Base-by-base conservation (phyloP, 2,113 vertebrate species). In the Sclerurus mexicanus region DNA sequence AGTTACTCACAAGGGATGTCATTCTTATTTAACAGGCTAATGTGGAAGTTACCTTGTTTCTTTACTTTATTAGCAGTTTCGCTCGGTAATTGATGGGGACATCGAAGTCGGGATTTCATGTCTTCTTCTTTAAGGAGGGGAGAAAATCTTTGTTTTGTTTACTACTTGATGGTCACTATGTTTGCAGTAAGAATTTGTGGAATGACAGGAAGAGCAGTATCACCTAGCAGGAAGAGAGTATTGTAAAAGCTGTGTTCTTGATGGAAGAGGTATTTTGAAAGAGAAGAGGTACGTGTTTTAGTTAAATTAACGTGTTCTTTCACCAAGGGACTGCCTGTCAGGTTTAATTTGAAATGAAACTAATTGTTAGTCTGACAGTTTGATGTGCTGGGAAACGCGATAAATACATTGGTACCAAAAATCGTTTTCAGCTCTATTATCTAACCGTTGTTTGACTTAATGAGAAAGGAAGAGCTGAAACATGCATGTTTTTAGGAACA, bases 311-410 rank as follows among this genome's bases (percentile, higher is more conserved):
- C 97, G 42, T 96, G 97, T 97, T 97, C 91, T 93, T 89, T 97
- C 95, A 95, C 97, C 97, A 69, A 93, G 98, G 94, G 97, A 98
- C 85, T 91, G 97, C 96, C 95, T 98, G 98, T 98, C 98, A 95
- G 68, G 93, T 96, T 96, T 96, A 96, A 96, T 98, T 97, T 97
- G 93, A 91, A 82, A 87, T 84, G 71, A 96, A 94, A 93, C 94
- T 92, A 94, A 96, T 85, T 93, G 96, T 94, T 94, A 58, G 49
- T 64, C 46, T 97, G 96, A 95, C 96, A 96, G 60, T 68, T 94
- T 87, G 94, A 90, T 91, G 67, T 68, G 52, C 83, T 68, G 68
- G 75, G 85, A 95, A 96, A 86, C 2, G 0, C 3, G 7, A 86
- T 96, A 95, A 97, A 92, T 85, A 67, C 56, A 28, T 85, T 47